Evolutionary conservation across 2,888 invertebrate genomes (phyloP).

Genomic region (Criorhina ranunculi): DNA sequence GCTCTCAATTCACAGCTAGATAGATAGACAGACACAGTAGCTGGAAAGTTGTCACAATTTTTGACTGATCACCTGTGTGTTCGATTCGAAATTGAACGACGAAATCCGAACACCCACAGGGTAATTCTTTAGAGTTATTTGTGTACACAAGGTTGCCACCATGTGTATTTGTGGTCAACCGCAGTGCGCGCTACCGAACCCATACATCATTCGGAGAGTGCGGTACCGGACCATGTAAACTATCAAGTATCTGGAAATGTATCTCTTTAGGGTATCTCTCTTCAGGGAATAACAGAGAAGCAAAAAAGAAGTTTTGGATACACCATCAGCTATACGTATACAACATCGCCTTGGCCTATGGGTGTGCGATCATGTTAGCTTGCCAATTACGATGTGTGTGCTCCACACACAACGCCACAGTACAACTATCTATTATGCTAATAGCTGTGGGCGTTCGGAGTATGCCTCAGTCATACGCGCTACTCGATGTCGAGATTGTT

Average conservation of each 20-base stretch:
- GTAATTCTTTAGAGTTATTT: slow-evolving; percentile 62
- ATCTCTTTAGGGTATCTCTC: slow-evolving; percentile 43
- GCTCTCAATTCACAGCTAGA: slow-evolving; percentile 2
- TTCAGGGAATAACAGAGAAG: slow-evolving; percentile 31
- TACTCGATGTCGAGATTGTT: slow-evolving; percentile 17
- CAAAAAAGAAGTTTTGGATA: slow-evolving; percentile 22
- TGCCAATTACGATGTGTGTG: slow-evolving; percentile 67
- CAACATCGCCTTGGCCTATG: slow-evolving; percentile 16
- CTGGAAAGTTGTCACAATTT: slow-evolving; percentile 81
- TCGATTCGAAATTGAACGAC: slow-evolving; percentile 60
- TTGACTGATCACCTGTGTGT: slow-evolving; percentile 82
- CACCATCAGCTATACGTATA: not conserved
- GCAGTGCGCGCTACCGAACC: slow-evolving; percentile 57
- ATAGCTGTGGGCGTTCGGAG: slow-evolving; percentile 74
- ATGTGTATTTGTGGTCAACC: slow-evolving; percentile 58
- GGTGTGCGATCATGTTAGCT: slow-evolving; percentile 57
- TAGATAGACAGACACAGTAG: slow-evolving; percentile 78
- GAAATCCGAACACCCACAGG: slow-evolving; percentile 62
- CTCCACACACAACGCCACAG: slow-evolving; percentile 43
- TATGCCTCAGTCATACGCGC: slow-evolving; percentile 33
- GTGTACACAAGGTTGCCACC: slow-evolving; percentile 54
- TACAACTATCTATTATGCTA: slow-evolving; percentile 72
- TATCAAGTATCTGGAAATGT: slow-evolving; percentile 42
- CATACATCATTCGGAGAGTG: slow-evolving; percentile 65
- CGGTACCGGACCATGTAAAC: slow-evolving; percentile 24